Evolutionary conservation across 2,888 invertebrate species (phyloP).

Genomic region (Microplitis manilae): DNA sequence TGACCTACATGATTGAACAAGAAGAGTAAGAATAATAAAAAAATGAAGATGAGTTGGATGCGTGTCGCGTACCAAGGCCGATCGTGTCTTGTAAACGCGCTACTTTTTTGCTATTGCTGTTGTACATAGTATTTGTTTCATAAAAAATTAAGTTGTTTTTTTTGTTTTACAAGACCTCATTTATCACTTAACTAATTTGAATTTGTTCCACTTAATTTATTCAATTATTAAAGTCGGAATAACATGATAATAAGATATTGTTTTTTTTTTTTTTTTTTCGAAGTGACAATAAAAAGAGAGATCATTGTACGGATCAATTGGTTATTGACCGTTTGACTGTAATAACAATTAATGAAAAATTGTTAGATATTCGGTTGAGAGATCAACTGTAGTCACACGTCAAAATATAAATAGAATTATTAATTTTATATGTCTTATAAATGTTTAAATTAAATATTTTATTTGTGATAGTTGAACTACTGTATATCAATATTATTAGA

Average conservation of each 20-base stretch:
- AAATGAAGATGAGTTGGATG: conserved; percentile 46
- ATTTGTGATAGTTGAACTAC: background rate
- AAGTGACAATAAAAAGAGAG: conserved; percentile 18
- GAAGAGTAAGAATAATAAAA: background rate
- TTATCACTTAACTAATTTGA: background rate
- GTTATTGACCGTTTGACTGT: conserved; percentile 39
- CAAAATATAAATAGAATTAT: no score
- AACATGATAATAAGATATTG: background rate
- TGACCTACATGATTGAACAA: conserved; percentile 50
- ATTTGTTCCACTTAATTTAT: conserved; percentile 1
- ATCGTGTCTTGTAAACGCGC: conserved; percentile 52
- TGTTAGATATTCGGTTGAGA: background rate
- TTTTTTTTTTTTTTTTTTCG: background rate
- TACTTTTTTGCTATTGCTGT: conserved; percentile 46
- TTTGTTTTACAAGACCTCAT: background rate
- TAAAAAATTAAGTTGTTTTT: background rate
- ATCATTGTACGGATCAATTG: conserved; percentile 46
- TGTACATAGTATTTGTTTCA: background rate
- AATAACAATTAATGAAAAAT: conserved; percentile 9
- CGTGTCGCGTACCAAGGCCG: conserved; percentile 59
- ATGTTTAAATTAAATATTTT: background rate
- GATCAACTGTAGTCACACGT: background rate
- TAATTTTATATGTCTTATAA: background rate
- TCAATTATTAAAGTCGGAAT: background rate
- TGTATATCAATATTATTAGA: background rate